These are phyloP conservation scores for Trogon surrucura DNA, from an alignment of 2,113 vertebrate species.

Conservation along the genomic window DNA sequence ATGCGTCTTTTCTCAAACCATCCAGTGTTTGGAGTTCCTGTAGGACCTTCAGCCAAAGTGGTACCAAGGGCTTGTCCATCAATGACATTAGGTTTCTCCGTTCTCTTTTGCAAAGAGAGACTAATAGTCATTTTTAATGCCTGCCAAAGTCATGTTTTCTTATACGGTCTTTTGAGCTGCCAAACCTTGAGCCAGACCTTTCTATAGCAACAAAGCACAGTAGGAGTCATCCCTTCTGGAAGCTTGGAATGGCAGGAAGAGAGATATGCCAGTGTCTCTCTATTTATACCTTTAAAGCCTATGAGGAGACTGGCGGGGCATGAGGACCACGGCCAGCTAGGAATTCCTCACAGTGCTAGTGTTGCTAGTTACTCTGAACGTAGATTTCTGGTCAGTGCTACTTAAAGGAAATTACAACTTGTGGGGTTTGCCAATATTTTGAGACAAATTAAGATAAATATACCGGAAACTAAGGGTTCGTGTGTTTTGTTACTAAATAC, in stretches of 20 bases:
- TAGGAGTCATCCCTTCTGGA: slow-evolving; percentile 67
- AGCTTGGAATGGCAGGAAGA: slow-evolving; percentile 61
- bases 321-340: slow-evolving; percentile 56
- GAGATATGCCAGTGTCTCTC: slow-evolving; percentile 69
- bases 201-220: slow-evolving; percentile 53
- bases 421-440: slow-evolving; percentile 13
- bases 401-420: slow-evolving; percentile 16
- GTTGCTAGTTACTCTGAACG: slow-evolving; percentile 49
- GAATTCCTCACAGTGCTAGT: slow-evolving; percentile 57
- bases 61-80: not conserved
- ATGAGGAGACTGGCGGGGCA: slow-evolving; percentile 58
- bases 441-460: slow-evolving; percentile 27
- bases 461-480: not conserved
- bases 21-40: not conserved
- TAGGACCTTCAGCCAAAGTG: not conserved
- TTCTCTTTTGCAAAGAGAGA: not conserved
- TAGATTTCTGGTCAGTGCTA: slow-evolving; percentile 20
- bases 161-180: slow-evolving; percentile 14
- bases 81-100: not conserved
- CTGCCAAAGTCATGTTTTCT: slow-evolving; percentile 36
- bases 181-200: slow-evolving; percentile 41
- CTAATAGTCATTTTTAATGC: slow-evolving; percentile 7
- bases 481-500: slow-evolving; percentile 7
- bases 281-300: slow-evolving; percentile 75
- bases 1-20: not conserved